Conservation (phyloP, 1,140 invertebrate genomes). For the Leptinotarsa lineolata region DNA sequence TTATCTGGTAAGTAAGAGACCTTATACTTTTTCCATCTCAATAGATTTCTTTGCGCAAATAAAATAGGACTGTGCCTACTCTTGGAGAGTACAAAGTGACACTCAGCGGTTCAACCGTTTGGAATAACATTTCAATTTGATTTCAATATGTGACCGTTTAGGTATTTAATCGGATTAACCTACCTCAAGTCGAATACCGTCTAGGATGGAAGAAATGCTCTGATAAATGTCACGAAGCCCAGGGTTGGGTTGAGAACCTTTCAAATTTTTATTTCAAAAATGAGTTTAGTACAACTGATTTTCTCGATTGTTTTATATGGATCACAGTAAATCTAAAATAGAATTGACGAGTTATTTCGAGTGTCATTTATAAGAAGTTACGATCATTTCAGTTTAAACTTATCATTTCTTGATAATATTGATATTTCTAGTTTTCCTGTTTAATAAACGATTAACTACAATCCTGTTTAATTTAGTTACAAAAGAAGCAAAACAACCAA, state of each 20-base stretch:
- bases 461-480: too few relatives aligned
- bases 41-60: conserved; percentile 26
- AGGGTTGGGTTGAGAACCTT: conserved; percentile 1
- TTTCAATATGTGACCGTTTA: conserved; percentile 43
- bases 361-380: too few relatives aligned
- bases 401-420: too few relatives aligned
- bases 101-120: conserved; percentile 42
- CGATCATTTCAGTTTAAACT: too few relatives aligned
- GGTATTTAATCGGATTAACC: conserved; percentile 43
- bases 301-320: too few relatives aligned
- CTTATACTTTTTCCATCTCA: conserved; percentile 22
- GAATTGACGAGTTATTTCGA: too few relatives aligned
- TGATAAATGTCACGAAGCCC: background rate
- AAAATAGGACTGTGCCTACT: conserved; percentile 21
- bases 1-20: conserved; percentile 8
- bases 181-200: conserved; percentile 13
- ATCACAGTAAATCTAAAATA: too few relatives aligned
- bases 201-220: conserved; percentile 2
- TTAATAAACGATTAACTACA: too few relatives aligned
- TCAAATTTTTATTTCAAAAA: too few relatives aligned
- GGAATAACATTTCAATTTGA: conserved; percentile 45
- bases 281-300: too few relatives aligned
- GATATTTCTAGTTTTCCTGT: too few relatives aligned
- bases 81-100: conserved; percentile 30
- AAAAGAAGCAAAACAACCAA: too few relatives aligned